phyloP scores from a whole-genome alignment of 1,140 invertebrate species.

The Drosophila tsacasi region DNA sequence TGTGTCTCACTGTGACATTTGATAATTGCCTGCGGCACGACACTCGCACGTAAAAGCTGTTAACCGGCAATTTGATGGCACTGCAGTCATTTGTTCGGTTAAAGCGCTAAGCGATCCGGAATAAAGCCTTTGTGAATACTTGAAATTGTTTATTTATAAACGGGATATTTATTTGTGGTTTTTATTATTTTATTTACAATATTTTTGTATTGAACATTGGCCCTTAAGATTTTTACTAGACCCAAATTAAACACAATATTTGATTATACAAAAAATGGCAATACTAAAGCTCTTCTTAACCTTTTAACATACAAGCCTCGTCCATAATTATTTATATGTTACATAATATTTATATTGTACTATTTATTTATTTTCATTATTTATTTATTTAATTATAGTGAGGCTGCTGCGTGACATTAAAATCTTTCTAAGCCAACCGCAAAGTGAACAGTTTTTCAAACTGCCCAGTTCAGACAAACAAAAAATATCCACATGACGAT shows the following conservation, averaged over 20 bases:
- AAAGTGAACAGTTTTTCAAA: slow-evolving; percentile 1
- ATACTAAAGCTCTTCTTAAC: too few species aligned
- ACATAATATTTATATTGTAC: background rate
- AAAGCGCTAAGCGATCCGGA: slow-evolving; percentile 7
- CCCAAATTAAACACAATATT: too few species aligned
- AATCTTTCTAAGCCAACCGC: background rate
- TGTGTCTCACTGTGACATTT: slow-evolving; percentile 42
- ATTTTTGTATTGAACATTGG: too few species aligned
- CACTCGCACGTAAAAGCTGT: slow-evolving; percentile 31
- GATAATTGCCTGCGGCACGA: slow-evolving; percentile 52
- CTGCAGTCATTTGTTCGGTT: slow-evolving; percentile 4
- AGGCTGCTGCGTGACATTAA: background rate
- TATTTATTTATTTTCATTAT: background rate
- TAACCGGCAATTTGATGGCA: slow-evolving; percentile 26
- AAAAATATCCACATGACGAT: slow-evolving; percentile 26
- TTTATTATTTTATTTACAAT: background rate
- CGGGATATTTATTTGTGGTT: background rate
- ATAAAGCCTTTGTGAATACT: background rate
- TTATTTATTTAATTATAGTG: background rate
- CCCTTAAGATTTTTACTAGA: too few species aligned
- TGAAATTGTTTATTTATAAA: background rate
- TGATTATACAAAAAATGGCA: too few species aligned
- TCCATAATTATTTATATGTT: background rate
- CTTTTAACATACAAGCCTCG: too few species aligned
- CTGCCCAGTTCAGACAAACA: slow-evolving; percentile 4